These are phyloP conservation scores for Chaenogobius annularis DNA, from an alignment of 2,113 vertebrate genomes.

Conservation along the genomic window DNA sequence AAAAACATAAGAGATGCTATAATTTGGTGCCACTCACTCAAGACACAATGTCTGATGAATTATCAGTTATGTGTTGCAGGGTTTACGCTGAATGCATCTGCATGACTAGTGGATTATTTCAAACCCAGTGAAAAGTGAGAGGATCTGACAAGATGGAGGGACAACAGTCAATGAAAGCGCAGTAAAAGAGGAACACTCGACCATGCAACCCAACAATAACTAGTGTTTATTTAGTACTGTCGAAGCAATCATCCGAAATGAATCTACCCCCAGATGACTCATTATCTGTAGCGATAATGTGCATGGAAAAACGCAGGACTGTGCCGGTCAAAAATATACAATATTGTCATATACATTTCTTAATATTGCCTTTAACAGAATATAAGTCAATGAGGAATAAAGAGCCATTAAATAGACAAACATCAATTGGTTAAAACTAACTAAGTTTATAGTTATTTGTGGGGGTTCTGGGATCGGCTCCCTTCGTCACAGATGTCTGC, in stretches of 20 bases:
- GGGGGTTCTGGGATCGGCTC: neutral
- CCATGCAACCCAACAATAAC: neutral
- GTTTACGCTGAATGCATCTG: constrained; percentile 9
- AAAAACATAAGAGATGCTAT: neutral
- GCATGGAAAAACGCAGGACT: neutral
- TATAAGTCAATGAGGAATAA: neutral
- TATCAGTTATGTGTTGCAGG: constrained; percentile 2
- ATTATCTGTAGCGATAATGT: neutral
- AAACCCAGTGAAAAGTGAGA: constrained; percentile 12
- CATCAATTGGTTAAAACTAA: constrained; percentile 9
- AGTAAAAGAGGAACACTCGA: neutral
- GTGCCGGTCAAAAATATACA: neutral
- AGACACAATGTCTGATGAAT: neutral
- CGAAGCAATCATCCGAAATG: too few species aligned
- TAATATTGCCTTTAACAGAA: neutral
- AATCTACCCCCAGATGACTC: neutral
- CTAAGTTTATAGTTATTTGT: neutral
- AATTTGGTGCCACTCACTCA: neutral
- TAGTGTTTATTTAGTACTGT: neutral
- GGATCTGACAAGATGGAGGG: neutral
- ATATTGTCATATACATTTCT: neutral
- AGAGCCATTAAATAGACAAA: neutral
- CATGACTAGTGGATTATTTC: constrained; percentile 17
- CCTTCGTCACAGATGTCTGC: constrained; percentile 15
- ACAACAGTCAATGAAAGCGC: neutral